Evolutionary conservation across 2,113 vertebrate genomes (phyloP).

Genomic region (Thalassarche chlororhynchos): DNA sequence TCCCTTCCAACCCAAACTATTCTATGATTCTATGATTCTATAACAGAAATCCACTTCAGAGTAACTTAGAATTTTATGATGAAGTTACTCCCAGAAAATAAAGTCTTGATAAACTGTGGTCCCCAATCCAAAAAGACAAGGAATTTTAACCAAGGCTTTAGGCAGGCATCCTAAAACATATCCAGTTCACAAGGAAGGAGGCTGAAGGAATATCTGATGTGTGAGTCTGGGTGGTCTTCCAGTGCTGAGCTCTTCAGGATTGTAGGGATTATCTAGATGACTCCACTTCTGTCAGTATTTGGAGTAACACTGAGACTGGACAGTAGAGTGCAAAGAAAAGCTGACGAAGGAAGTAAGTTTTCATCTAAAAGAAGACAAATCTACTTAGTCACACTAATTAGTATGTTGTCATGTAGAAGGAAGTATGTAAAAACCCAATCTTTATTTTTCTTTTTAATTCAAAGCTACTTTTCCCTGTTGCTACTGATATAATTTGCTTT

Average conservation of each 20-base stretch:
- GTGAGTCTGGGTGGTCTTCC: neutral
- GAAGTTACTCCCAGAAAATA: neutral
- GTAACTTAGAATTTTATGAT: neutral
- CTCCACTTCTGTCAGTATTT: neutral
- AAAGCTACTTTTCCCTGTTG: neutral
- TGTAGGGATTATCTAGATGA: neutral
- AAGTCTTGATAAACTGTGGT: neutral
- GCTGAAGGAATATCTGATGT: neutral
- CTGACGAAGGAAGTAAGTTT: neutral
- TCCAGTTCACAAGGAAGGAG: neutral
- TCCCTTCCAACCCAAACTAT: too few species aligned
- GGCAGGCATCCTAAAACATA: neutral
- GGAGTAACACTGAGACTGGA: neutral
- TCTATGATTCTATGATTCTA: too few species aligned
- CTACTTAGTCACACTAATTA: neutral
- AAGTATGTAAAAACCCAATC: neutral
- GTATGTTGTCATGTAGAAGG: neutral
- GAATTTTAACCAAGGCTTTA: neutral
- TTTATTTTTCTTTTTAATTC: neutral
- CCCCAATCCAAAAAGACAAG: neutral
- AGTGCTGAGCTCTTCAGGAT: neutral
- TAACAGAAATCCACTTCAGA: neutral
- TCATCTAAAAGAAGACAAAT: neutral
- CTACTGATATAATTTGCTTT: neutral
- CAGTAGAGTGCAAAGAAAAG: neutral